These are phyloP conservation scores for Sebastiscus albofasciatus DNA, from an alignment of 2,797 vertebrate species.

Conservation along the genomic window DNA sequence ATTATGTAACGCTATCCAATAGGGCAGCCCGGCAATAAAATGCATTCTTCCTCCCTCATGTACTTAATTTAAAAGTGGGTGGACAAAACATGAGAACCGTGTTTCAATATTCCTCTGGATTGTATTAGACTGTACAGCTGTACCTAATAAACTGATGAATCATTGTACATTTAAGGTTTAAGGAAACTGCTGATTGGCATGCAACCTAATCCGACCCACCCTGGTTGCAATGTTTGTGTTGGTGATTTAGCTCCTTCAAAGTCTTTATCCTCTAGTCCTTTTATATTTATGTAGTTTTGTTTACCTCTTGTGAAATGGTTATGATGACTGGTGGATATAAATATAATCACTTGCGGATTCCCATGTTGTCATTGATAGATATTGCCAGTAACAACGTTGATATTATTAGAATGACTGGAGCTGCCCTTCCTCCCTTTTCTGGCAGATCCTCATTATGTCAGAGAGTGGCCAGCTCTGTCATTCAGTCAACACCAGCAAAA, in stretches of 20 bases:
- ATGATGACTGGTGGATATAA: slow-evolving; percentile 27
- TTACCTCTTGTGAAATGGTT: neutral
- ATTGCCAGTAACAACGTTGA: neutral
- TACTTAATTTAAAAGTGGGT: neutral
- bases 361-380: slow-evolving; percentile 3
- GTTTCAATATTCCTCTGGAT: neutral
- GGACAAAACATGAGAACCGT: neutral
- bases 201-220: slow-evolving; percentile 13
- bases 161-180: slow-evolving; percentile 24
- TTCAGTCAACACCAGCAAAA: slow-evolving; percentile 75
- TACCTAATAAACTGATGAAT: slow-evolving; percentile 32
- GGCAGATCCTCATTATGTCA: slow-evolving; percentile 22
- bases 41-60: neutral
- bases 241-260: neutral
- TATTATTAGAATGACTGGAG: slow-evolving; percentile 29
- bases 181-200: slow-evolving; percentile 30
- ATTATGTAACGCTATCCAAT: neutral
- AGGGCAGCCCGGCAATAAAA: neutral
- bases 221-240: slow-evolving; percentile 1
- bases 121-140: slow-evolving; percentile 40
- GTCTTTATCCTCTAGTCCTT: neutral
- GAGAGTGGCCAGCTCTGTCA: slow-evolving; percentile 40
- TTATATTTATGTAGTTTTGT: neutral
- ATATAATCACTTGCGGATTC: slow-evolving; percentile 13
- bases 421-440: neutral